These are phyloP conservation scores for Drosophila orena DNA, from an alignment of 1,140 invertebrate genomes.

Conservation along the genomic window DNA sequence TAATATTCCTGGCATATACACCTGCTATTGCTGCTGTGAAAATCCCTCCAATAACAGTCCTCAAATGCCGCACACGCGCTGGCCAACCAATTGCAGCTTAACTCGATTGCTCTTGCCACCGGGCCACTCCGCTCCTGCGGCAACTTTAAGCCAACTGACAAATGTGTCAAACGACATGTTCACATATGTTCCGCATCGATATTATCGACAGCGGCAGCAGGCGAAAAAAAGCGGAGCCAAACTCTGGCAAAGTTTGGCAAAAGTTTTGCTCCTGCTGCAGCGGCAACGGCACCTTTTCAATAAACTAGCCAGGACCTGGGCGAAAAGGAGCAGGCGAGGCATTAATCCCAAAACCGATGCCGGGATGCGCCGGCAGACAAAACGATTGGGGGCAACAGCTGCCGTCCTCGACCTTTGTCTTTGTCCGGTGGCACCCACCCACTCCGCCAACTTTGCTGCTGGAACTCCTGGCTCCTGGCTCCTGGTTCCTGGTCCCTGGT, in stretches of 20 bases:
- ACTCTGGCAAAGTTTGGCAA: constrained; percentile 59
- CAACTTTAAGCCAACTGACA: constrained; percentile 77
- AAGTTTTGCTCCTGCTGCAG: constrained; percentile 49
- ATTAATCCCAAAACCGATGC: constrained; percentile 74
- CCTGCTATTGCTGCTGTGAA: not conserved
- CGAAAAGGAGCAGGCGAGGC: constrained; percentile 51
- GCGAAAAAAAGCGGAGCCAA: constrained; percentile 18
- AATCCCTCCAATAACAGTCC: constrained; percentile 10
- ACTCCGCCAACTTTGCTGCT: constrained; percentile 16
- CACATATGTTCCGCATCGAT: constrained; percentile 79
- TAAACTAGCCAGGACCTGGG: constrained; percentile 61
- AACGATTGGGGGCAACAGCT: constrained; percentile 79
- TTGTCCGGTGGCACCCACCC: constrained; percentile 32
- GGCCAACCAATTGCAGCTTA: constrained; percentile 35
- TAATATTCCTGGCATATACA: not conserved
- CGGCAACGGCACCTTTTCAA: constrained; percentile 78
- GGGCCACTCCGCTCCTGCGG: not conserved
- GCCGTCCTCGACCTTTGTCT: constrained; percentile 69
- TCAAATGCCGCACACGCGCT: constrained; percentile 1
- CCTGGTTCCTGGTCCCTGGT: constrained; percentile 12
- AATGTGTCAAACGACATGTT: constrained; percentile 81
- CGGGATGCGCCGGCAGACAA: constrained; percentile 64
- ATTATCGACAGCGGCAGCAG: constrained; percentile 61
- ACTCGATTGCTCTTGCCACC: constrained; percentile 7
- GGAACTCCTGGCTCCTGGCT: constrained; percentile 12